Conservation (phyloP, 2,113 vertebrate species). For the Mormyrus lacerda region DNA sequence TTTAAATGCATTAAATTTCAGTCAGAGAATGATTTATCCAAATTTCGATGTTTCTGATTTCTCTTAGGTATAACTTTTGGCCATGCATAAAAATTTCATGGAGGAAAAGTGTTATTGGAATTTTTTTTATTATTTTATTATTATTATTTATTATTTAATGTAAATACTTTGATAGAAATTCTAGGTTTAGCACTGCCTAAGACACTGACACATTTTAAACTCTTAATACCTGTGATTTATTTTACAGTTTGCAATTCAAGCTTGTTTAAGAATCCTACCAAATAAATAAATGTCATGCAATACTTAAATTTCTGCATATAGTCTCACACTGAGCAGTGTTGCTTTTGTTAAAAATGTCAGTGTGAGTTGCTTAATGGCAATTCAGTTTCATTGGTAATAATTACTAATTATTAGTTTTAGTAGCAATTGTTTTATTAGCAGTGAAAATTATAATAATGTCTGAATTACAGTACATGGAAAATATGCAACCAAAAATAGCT, state of each 20-base stretch:
- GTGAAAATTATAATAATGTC: not conserved
- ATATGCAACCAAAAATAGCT: not conserved
- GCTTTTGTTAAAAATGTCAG: not conserved
- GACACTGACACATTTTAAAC: not conserved
- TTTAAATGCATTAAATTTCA: not conserved
- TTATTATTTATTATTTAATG: not conserved
- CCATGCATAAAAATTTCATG: not conserved
- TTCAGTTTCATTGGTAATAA: not conserved
- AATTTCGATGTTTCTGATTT: constrained; percentile 41
- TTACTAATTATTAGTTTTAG: not conserved
- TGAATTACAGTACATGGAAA: not conserved
- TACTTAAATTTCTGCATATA: not conserved
- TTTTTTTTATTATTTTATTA: no score
- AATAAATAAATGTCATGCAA: not conserved
- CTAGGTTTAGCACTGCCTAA: not conserved
- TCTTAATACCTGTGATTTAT: not conserved
- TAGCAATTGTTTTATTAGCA: not conserved
- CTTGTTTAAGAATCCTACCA: not conserved
- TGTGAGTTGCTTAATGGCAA: not conserved
- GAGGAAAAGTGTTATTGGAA: not conserved
- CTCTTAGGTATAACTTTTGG: constrained; percentile 3
- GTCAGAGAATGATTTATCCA: not conserved
- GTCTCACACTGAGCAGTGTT: not conserved
- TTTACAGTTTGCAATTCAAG: not conserved
- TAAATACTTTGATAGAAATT: not conserved